Evolutionary conservation across 2,797 vertebrate genomes (phyloP).

Genomic region (Peromyscus nudipes): DNA sequence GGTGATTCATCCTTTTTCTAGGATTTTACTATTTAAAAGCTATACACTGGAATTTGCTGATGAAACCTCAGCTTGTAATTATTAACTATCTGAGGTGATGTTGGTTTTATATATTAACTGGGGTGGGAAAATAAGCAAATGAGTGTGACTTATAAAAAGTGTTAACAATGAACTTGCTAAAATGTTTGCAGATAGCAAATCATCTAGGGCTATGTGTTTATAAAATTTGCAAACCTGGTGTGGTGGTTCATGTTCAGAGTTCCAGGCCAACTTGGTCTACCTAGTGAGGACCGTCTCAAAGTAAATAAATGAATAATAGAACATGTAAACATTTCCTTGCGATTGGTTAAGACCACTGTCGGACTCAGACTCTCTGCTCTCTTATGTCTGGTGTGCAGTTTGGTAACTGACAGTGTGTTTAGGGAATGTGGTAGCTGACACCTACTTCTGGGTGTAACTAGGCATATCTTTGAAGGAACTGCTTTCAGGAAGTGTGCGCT

Average conservation of each 20-base stretch:
- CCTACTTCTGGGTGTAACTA: slow-evolving; percentile 5
- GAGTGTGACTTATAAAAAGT: neutral
- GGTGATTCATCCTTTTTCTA: neutral
- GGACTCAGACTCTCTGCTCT: neutral
- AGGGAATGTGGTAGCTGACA: neutral
- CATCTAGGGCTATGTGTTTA: neutral
- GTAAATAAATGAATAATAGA: neutral
- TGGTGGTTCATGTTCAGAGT: neutral
- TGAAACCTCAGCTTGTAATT: neutral
- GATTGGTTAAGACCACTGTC: neutral
- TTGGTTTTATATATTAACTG: neutral
- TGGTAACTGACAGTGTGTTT: neutral
- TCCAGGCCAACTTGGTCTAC: neutral
- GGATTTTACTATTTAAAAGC: neutral
- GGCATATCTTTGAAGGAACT: neutral
- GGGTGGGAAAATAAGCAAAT: neutral
- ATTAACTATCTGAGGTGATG: neutral
- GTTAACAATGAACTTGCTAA: neutral
- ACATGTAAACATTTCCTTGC: neutral
- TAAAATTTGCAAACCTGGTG: neutral
- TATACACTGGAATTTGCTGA: slow-evolving; percentile 1
- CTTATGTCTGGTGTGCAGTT: neutral
- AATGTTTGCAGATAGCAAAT: neutral
- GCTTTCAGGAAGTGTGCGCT: neutral
- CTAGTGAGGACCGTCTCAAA: neutral